Evolutionary conservation across 2,797 vertebrate species (phyloP).

Genomic region (Macrochelys suwanniensis): DNA sequence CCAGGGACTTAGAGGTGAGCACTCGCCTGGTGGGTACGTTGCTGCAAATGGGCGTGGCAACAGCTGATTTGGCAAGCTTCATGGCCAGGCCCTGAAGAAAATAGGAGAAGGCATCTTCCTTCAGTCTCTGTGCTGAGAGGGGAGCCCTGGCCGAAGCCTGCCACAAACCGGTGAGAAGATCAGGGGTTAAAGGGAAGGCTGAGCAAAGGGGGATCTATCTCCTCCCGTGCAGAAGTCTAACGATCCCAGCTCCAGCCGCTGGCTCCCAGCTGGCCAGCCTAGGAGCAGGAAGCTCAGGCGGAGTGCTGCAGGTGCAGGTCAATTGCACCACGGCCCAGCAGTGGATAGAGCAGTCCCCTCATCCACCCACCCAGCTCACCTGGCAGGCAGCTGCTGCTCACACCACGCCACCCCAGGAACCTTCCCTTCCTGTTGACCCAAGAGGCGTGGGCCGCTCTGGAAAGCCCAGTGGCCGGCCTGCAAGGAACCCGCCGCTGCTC

Average conservation of each 20-base stretch:
- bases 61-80: background rate
- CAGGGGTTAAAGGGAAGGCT: background rate
- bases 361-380: background rate
- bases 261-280: background rate
- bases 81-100: background rate
- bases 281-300: background rate
- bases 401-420: too few species aligned
- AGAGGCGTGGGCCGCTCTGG: background rate
- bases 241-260: too few species aligned
- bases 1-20: background rate
- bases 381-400: background rate
- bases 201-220: too few species aligned
- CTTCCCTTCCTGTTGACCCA: background rate
- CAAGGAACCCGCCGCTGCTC: too few species aligned
- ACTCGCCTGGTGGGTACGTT: too few species aligned
- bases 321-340: too few species aligned
- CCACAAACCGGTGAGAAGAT: background rate
- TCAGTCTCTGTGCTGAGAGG: background rate
- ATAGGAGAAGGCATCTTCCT: background rate
- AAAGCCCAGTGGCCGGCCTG: background rate
- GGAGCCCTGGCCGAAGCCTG: background rate
- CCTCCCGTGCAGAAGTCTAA: too few species aligned
- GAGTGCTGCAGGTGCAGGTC: too few species aligned
- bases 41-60: background rate
- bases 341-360: background rate